Base-by-base conservation (phyloP, 2,888 invertebrate genomes). In the Diarsia mendica region DNA sequence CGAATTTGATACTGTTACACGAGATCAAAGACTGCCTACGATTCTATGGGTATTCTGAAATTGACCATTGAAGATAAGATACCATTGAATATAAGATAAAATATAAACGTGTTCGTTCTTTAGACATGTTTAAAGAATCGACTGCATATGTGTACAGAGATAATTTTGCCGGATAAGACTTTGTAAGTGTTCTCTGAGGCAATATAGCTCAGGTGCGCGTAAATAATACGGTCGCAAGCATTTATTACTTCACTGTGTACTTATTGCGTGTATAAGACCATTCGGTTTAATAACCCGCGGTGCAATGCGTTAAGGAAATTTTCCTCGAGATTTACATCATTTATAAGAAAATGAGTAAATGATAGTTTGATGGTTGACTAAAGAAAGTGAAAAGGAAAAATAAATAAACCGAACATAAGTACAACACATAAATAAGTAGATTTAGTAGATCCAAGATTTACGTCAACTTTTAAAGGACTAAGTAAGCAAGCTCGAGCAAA, bases 111-210 rank as follows among this genome's bases (percentile, higher is more conserved):
- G 10, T 51, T n/a, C 28, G n/a, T 68, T 53, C 46, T 71, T 58
- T 39, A 71, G 63, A 33, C n/a, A 55, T 51, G 23, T 23, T 67
- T 33, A 46, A 61, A 68, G 33, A 63, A 81, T 63, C 46, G 53
- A 55, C 33, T 75, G 49, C 60, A 61, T 71, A 49, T 85, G 64
- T 75, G 71, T 70, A 82, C 58, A 67, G 55, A 82, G 83, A 85
- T 82, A 70, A 82, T 85, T 77, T 85, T 46, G 60, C 63, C 63
- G 69, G 85, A 82, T 82, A 82, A 82, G 77, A 82, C 69, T 60
- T 58, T 13, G 67, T 82, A 85, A 82, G 77, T 65, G 46, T 85
- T 85, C 77, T 85, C 85, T 85, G 85, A 85, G 83, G 85, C 85
- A 82, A 82, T 61, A 85, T 73, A 67, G 63, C 69, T 82, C 70